Percentiles rank a stretch among this genome's conserved stretches.
phyloP scores from a whole-genome alignment of 2,113 vertebrate genomes.

The Telmatochromis sp. region DNA sequence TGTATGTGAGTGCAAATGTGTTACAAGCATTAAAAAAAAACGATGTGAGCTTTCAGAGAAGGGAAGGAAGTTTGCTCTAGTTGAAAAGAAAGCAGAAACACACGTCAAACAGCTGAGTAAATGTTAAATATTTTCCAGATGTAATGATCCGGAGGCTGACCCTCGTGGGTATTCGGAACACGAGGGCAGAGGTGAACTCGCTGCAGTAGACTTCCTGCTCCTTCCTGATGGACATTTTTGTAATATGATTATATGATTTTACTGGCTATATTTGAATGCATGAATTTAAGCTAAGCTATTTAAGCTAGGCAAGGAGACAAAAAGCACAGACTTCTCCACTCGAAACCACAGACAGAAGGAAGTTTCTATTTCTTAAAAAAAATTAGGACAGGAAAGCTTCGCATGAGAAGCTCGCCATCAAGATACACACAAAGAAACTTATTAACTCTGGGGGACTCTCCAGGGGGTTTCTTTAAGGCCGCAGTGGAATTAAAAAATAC shows the following conservation, averaged over 20 bases:
- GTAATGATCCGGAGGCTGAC: background rate
- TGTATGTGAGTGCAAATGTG: background rate
- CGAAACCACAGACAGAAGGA: background rate
- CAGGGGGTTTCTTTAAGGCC: background rate
- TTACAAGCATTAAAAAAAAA: background rate
- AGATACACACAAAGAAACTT: background rate
- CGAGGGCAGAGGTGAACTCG: slow-evolving; percentile 6
- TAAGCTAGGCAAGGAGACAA: background rate
- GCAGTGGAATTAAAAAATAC: background rate
- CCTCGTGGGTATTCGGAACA: background rate
- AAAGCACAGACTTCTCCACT: background rate
- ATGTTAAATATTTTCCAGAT: background rate
- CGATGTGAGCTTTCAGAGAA: background rate
- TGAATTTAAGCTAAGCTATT: background rate
- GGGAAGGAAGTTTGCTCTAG: background rate
- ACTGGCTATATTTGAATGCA: background rate
- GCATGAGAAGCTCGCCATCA: background rate
- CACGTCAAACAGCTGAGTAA: background rate
- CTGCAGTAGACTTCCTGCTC: slow-evolving; percentile 4
- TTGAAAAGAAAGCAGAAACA: background rate
- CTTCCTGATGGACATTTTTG: background rate
- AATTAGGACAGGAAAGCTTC: background rate
- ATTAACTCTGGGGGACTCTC: background rate
- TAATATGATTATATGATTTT: background rate
- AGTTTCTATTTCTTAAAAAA: slow-evolving; percentile 1